phyloP scores from a whole-genome alignment of 2,888 invertebrate genomes.

The Nemoura dubitans region DNA sequence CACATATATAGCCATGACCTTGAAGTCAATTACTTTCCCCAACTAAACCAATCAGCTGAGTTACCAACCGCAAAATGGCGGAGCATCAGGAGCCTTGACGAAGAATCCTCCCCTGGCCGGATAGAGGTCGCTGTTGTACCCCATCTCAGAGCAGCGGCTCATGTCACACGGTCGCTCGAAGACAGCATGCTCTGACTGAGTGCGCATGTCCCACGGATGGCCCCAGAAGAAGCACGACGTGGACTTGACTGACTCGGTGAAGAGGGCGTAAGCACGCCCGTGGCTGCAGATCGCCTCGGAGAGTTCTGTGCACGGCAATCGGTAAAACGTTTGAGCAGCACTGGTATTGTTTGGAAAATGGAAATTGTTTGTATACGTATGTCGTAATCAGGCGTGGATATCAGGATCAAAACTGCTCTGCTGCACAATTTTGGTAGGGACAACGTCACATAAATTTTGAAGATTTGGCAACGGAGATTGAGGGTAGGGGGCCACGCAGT shows the following conservation, averaged over 20 bases:
- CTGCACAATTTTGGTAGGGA: too few relatives aligned
- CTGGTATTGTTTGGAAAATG: too few relatives aligned
- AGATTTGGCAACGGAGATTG: too few relatives aligned
- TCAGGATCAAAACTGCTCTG: too few relatives aligned
- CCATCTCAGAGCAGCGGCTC: conserved; percentile 66
- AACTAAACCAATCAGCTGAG: too few relatives aligned
- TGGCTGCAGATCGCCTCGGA: conserved; percentile 70
- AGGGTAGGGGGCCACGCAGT: too few relatives aligned
- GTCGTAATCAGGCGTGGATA: too few relatives aligned
- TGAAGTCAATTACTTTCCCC: too few relatives aligned
- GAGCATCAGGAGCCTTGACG: conserved; percentile 63
- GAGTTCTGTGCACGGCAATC: conserved; percentile 59
- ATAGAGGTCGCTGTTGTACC: conserved; percentile 62
- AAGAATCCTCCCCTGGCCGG: conserved; percentile 64
- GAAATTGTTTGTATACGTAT: too few relatives aligned
- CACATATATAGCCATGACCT: too few relatives aligned
- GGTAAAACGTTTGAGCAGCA: conserved; percentile 36
- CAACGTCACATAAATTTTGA: too few relatives aligned
- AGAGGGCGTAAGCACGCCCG: conserved; percentile 67
- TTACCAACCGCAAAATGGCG: conserved; percentile 58
- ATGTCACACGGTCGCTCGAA: conserved; percentile 56
- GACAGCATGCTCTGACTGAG: not conserved
- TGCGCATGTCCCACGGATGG: conserved; percentile 45
- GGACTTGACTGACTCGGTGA: conserved; percentile 65
- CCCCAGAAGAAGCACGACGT: conserved; percentile 54